Conservation (phyloP, 2,888 invertebrate genomes). For the Lasioglossum oenotherae region DNA sequence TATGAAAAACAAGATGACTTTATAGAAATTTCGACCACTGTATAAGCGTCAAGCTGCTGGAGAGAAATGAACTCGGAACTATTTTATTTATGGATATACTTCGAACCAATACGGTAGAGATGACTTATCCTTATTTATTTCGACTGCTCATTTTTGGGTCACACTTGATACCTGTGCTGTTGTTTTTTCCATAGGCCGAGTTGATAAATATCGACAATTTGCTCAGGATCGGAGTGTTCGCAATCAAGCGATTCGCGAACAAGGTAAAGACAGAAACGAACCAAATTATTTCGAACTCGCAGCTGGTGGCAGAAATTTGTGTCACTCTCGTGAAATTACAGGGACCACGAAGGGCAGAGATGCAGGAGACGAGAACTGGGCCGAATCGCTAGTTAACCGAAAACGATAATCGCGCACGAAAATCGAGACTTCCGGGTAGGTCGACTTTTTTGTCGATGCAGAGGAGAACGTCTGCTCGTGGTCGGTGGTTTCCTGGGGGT, state of each 20-base stretch:
- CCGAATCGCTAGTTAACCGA: slow-evolving; percentile 20
- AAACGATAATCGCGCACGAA: slow-evolving; percentile 28
- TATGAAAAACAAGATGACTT: too few species aligned
- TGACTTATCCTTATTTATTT: not conserved
- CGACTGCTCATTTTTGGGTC: too few species aligned
- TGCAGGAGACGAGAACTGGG: not conserved
- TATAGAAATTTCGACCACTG: too few species aligned
- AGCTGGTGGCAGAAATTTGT: not conserved
- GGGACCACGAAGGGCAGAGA: not conserved
- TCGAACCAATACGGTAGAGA: not conserved
- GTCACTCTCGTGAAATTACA: not conserved
- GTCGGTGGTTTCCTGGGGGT: slow-evolving; percentile 14
- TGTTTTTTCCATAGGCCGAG: too few species aligned
- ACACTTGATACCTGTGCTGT: too few species aligned
- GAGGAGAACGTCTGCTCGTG: slow-evolving; percentile 21
- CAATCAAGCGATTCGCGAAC: not conserved
- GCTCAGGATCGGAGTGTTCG: not conserved
- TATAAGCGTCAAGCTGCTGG: not conserved
- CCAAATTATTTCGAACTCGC: not conserved
- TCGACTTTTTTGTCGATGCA: slow-evolving; percentile 51
- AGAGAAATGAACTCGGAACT: not conserved
- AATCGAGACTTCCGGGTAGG: slow-evolving; percentile 38
- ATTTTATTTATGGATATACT: not conserved
- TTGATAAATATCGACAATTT: too few species aligned
- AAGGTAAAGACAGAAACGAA: not conserved